These are phyloP conservation scores for Stictonetta naevosa DNA, from an alignment of 2,113 vertebrate genomes.

Conservation along the genomic window DNA sequence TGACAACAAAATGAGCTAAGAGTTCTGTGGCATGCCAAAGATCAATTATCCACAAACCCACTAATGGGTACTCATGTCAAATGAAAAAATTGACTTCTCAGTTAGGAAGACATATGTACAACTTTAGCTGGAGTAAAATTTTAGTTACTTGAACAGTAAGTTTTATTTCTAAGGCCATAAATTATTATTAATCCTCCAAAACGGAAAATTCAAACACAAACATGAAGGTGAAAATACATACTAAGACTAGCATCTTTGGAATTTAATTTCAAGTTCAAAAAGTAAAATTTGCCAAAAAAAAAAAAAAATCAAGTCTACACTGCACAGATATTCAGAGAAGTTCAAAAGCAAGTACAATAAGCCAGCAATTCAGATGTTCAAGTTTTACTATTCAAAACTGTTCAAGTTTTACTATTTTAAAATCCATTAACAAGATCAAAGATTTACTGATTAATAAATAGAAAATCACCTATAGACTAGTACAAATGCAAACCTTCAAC, in stretches of 20 bases:
- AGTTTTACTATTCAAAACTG: not conserved
- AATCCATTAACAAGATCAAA: not conserved
- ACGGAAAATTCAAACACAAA: not conserved
- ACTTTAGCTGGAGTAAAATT: not conserved
- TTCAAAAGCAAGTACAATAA: not conserved
- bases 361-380: not conserved
- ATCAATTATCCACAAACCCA: not conserved
- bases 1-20: not conserved
- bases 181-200: not conserved
- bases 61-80: not conserved
- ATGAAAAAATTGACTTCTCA: not conserved
- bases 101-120: not conserved
- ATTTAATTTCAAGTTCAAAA: not conserved
- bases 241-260: not conserved
- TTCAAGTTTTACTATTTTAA: not conserved
- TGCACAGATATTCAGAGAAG: not conserved
- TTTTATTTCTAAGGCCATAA: not conserved
- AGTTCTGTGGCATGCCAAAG: rapidly evolving
- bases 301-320: not conserved
- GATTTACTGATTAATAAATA: not conserved
- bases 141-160: not conserved
- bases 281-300: not conserved
- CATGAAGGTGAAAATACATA: not conserved
- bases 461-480: not conserved
- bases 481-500: not conserved